Percentiles rank a stretch among this genome's conserved stretches.
Evolutionary conservation across 2,797 vertebrate genomes (phyloP).

Genomic region (Poliocrania exsul): DNA sequence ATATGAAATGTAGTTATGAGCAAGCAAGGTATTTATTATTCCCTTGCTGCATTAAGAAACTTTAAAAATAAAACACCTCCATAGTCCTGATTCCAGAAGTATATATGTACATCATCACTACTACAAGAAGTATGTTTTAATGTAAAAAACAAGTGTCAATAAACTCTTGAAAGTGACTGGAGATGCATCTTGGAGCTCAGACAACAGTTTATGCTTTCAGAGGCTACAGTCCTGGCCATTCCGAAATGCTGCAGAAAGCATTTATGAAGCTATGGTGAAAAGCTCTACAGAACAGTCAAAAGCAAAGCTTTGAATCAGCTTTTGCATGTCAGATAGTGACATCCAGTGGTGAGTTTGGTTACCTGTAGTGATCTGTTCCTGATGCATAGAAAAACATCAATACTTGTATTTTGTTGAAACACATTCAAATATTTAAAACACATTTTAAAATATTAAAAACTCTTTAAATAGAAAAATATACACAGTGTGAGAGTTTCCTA

Average conservation of each 20-base stretch:
- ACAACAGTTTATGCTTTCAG: not conserved
- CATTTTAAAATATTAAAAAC: not conserved
- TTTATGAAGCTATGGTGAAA: not conserved
- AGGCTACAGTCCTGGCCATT: not conserved
- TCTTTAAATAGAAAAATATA: not conserved
- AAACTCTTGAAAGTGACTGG: not conserved
- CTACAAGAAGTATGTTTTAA: not conserved
- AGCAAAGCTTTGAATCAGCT: not conserved
- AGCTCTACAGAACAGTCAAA: not conserved
- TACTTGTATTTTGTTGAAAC: not conserved
- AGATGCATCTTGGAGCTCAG: not conserved
- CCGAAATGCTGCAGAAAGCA: not conserved
- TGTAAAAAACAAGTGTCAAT: not conserved
- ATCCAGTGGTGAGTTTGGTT: not conserved
- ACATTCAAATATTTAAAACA: not conserved
- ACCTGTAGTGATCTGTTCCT: not conserved
- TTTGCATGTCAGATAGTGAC: not conserved
- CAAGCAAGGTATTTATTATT: accelerated
- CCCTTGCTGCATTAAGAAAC: not conserved
- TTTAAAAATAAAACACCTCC: not conserved
- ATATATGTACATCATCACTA: not conserved
- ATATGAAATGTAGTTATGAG: not conserved
- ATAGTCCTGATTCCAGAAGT: not conserved
- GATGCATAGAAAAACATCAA: not conserved
- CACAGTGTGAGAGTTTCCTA: not conserved